Evolutionary conservation across 2,888 invertebrate species (phyloP).

Genomic region (Sinodicranocentrus sp.): DNA sequence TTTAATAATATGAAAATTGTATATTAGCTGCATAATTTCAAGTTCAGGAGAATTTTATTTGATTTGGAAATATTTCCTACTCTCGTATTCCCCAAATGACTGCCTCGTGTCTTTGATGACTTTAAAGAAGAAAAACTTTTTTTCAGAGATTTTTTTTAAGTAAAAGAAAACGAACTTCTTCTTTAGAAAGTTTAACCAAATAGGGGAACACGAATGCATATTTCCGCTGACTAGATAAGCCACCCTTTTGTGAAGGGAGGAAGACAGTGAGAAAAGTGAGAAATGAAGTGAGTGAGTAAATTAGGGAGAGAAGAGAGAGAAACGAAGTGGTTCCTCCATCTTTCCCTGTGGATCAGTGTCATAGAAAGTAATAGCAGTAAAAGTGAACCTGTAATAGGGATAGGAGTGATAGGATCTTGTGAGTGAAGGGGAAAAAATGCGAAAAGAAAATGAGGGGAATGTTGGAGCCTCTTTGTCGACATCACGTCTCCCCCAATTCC

Average conservation of each 20-base stretch:
- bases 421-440: background rate
- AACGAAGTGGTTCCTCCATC: conserved; percentile 37
- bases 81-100: too few species aligned
- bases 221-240: too few species aligned
- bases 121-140: conserved; percentile 9
- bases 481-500: background rate
- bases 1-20: too few species aligned
- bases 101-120: too few species aligned
- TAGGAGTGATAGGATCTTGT: conserved; percentile 2
- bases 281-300: conserved; percentile 55
- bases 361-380: conserved; percentile 44
- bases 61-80: too few species aligned
- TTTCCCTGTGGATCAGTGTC: conserved; percentile 58
- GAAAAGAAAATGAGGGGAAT: background rate
- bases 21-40: too few species aligned
- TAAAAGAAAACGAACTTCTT: background rate
- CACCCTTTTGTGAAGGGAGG: too few species aligned
- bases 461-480: background rate
- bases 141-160: conserved; percentile 16
- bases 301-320: conserved; percentile 27
- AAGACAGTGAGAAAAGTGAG: conserved; percentile 13
- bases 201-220: background rate
- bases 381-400: conserved; percentile 21
- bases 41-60: too few species aligned
- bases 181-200: conserved; percentile 1